A percentile compares a stretch with the other conserved stretches of the same genome.
Evolutionary conservation across 2,797 vertebrate genomes (phyloP).

Genomic region (Rhinella marina): DNA sequence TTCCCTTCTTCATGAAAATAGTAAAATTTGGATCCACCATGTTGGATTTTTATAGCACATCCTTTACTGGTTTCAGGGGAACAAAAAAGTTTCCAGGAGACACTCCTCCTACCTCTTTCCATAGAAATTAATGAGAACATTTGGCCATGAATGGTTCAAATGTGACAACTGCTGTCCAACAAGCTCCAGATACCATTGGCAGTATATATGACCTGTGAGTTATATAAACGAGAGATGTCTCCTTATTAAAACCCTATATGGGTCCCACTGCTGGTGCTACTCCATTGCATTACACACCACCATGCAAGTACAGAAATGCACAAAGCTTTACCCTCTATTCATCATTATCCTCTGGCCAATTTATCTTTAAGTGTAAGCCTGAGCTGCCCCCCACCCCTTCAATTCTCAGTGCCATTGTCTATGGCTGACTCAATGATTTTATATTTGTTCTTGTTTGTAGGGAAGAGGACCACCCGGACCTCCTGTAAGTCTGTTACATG

Average conservation of each 20-base stretch:
- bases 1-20: background rate
- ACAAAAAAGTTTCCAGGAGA: background rate
- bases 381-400: background rate
- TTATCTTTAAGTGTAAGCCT: background rate
- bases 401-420: background rate
- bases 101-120: background rate
- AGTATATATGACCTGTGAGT: background rate
- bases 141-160: background rate
- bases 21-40: background rate
- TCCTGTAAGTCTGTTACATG: slow-evolving; percentile 80
- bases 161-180: background rate
- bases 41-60: background rate
- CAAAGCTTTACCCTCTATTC: background rate
- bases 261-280: background rate
- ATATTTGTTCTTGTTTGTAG: slow-evolving; percentile 70
- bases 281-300: background rate
- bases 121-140: background rate
- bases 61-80: background rate
- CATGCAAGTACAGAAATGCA: background rate
- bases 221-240: background rate
- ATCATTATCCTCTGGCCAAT: background rate
- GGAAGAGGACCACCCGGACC: slow-evolving; percentile 94
- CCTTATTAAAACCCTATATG: background rate
- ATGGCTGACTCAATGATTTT: background rate
- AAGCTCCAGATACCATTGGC: background rate